Conservation (phyloP, 2,888 invertebrate species). For the Pollenia labialis region DNA sequence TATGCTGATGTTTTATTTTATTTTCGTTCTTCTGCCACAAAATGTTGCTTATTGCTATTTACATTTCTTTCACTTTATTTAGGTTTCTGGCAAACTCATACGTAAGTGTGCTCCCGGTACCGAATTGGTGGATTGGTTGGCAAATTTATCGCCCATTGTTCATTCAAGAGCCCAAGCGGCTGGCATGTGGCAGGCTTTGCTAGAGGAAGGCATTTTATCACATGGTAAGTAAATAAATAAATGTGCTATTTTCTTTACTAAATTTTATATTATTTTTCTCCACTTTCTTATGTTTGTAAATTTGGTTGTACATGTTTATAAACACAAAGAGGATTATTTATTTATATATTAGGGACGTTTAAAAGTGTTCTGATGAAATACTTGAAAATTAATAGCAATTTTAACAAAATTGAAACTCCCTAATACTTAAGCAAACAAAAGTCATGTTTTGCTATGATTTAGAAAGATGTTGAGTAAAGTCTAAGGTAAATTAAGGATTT, state of each 20-base stretch:
- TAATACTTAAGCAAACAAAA: too few relatives aligned
- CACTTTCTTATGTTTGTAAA: too few relatives aligned
- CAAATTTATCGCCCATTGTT: constrained; percentile 87
- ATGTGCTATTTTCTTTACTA: neutral
- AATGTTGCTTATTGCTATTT: constrained; percentile 16
- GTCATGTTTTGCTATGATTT: too few relatives aligned
- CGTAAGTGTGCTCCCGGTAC: constrained; percentile 90
- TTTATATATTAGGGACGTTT: too few relatives aligned
- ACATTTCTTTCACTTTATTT: constrained; percentile 1
- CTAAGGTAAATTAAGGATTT: neutral
- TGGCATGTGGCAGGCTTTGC: constrained; percentile 93
- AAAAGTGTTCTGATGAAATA: too few relatives aligned
- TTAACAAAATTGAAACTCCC: too few relatives aligned
- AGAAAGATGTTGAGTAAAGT: too few relatives aligned
- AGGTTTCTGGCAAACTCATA: constrained; percentile 87
- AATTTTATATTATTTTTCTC: constrained; percentile 4
- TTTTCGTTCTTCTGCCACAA: constrained; percentile 23
- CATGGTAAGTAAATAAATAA: constrained; percentile 86
- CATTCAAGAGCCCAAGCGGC: constrained; percentile 89
- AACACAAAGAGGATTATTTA: too few relatives aligned
- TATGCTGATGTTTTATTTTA: neutral
- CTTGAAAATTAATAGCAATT: too few relatives aligned
- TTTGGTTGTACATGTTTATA: too few relatives aligned
- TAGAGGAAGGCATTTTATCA: constrained; percentile 91
- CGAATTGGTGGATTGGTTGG: constrained; percentile 92